Evolutionary conservation across 2,797 vertebrate species (phyloP), one percentile per base, ranked within the genome.

Genomic region (Crocidura indochinensis): DNA sequence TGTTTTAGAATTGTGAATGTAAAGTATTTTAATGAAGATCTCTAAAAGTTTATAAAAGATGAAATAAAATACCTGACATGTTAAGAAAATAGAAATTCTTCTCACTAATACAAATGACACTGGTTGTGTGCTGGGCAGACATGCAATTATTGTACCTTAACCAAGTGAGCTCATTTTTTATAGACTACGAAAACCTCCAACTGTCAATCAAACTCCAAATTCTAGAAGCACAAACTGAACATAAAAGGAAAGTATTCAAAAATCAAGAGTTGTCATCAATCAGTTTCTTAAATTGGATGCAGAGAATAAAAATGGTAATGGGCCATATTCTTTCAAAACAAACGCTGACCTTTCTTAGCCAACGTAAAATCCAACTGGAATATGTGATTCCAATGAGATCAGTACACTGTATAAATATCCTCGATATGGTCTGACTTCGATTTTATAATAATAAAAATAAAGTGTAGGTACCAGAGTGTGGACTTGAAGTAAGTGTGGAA

Each of bases 381-480:
- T 62, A 56, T 14, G 88, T n/a, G 83, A 84, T 75, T 90, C 72
- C 84, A 95, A 76, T 26, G 73, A 94, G 75, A 88, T 78, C 26
- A 87, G 71, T 93, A 95, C 29, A 72, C 80, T 90, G 60, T 17
- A 79, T 84, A 83, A 91, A 81, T 68, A 71, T 78, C 83, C 77
- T 92, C 77, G 53, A 86, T 95, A 76, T 7, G 60, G 38, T 38
- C 88, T 94, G 94, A 68, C 14, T 51, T 81, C 68, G 62, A 93
- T 0, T 73, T 69, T 12, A 94, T 62, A 91, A 82, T 56, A 92
- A 97, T 92, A 67, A 97, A 97, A 97, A 96, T 91, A 95, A 90
- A 95, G 74, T 73, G 85, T 51, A 96, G 94, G 84, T 98, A 99
- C 99, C 99, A 98, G 98, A 97, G 85, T 98, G 97, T 53, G 98